These are phyloP conservation scores for Dipodomys stephensi DNA, from an alignment of 2,113 vertebrate genomes.

Conservation along the genomic window DNA sequence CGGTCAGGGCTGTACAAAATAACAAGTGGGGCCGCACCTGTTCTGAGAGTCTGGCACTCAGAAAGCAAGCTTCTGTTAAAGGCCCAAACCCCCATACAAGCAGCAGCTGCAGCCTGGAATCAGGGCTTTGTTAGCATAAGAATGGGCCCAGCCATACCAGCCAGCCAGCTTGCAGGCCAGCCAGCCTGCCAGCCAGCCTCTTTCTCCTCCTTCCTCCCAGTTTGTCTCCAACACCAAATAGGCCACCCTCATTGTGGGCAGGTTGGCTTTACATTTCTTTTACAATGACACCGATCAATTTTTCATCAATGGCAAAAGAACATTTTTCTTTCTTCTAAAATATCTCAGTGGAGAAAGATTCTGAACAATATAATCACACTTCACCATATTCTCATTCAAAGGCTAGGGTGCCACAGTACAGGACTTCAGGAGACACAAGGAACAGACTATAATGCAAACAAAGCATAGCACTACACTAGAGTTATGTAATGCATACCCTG, in stretches of 20 bases:
- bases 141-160: conserved; percentile 57
- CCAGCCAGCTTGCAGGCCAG: conserved; percentile 35
- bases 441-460: conserved; percentile 11
- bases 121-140: conserved; percentile 79
- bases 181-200: conserved; percentile 30
- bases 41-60: conserved; percentile 71
- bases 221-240: conserved; percentile 73
- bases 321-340: conserved; percentile 42
- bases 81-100: conserved; percentile 41
- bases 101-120: conserved; percentile 78
- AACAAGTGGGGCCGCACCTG: conserved; percentile 78
- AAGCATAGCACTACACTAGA: background rate
- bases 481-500: background rate
- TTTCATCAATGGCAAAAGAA: conserved; percentile 56
- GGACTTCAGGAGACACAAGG: background rate
- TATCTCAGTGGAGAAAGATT: background rate
- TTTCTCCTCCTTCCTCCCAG: conserved; percentile 34
- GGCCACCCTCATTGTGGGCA: conserved; percentile 70
- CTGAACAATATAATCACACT: background rate
- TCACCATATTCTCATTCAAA: background rate
- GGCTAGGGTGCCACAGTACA: background rate
- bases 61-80: conserved; percentile 75
- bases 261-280: conserved; percentile 43
- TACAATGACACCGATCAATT: conserved; percentile 68
- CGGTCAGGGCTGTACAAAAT: conserved; percentile 65